Evolutionary conservation across 2,888 invertebrate species (phyloP), one percentile per base, ranked within the genome.

Genomic region (Alloscopus bannaensis): DNA sequence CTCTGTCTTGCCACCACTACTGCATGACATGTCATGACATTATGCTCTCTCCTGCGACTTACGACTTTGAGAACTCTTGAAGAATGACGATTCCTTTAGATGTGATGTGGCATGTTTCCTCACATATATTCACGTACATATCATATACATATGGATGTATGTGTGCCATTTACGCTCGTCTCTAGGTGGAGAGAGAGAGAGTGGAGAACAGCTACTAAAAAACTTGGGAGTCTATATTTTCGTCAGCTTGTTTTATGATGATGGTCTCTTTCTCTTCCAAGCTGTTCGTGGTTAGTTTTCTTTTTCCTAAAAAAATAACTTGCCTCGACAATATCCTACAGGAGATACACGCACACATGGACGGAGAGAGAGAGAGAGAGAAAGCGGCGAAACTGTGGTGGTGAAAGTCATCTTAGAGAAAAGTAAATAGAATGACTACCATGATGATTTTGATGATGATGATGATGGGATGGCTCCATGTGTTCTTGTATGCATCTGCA

Each of bases 211-310:
- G n/a, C n/a, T n/a, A n/a, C n/a, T n/a, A n/a, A n/a, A n/a, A n/a
- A n/a, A n/a, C n/a, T n/a, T n/a, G 18, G 22, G 31, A 62, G 62
- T 71, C 60, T 71, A 71, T 71, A 69, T 73, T 70, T n/a, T 73
- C 72, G 72, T 73, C 65, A 73, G 72, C 72, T 64, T 73, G 72
- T 65, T 73, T 73, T 73, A 73, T 73, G 72, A 73, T 59, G 75
- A 75, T 65, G 57, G 65, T 62, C n/a, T n/a, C n/a, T 64, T 65
- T 64, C 57, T 45, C 42, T 52, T 57, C 18, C 45, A 52, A 57
- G 57, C 62, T 42, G 65, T 70, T 70, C 29, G 70, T 69, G 69
- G 69, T 70, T n/a, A n/a, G 45, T 57, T 69, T 50, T 13, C 50
- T 50, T 45, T 69, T n/a, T n/a, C n/a, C n/a, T n/a, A n/a, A n/a